These are phyloP conservation scores for Hassar affinis DNA, from an alignment of 2,113 vertebrate species.

Conservation along the genomic window DNA sequence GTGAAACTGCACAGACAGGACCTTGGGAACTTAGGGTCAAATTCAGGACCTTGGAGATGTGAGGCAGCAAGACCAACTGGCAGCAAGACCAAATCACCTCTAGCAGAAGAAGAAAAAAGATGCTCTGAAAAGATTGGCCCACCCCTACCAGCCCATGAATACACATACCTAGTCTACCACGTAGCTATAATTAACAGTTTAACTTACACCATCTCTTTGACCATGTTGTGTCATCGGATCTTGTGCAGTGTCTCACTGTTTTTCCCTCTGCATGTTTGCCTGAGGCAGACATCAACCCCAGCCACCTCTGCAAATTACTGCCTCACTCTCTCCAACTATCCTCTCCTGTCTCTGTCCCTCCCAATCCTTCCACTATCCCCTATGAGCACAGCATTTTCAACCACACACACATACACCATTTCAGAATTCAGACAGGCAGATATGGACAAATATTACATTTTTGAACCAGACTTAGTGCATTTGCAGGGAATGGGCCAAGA, in stretches of 20 bases:
- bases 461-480: conserved; percentile 30
- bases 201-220: neutral
- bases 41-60: neutral
- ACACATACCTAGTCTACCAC: neutral
- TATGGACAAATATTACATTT: conserved; percentile 14
- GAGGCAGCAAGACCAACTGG: neutral
- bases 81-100: neutral
- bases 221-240: neutral
- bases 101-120: neutral
- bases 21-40: neutral
- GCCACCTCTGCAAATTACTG: conserved; percentile 28
- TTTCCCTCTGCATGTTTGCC: conserved; percentile 4
- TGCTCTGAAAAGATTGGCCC: neutral
- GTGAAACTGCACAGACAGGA: neutral
- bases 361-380: neutral
- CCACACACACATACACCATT: conserved; percentile 4
- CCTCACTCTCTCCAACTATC: neutral
- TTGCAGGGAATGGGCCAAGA: conserved; percentile 53
- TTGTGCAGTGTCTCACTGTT: neutral
- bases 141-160: too few species aligned
- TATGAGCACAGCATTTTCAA: neutral
- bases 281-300: conserved; percentile 18
- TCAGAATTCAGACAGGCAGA: conserved; percentile 20
- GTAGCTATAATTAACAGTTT: conserved; percentile 20
- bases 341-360: neutral